Conservation (phyloP, 2,888 invertebrate species). For the Parnassius mnemosyne region DNA sequence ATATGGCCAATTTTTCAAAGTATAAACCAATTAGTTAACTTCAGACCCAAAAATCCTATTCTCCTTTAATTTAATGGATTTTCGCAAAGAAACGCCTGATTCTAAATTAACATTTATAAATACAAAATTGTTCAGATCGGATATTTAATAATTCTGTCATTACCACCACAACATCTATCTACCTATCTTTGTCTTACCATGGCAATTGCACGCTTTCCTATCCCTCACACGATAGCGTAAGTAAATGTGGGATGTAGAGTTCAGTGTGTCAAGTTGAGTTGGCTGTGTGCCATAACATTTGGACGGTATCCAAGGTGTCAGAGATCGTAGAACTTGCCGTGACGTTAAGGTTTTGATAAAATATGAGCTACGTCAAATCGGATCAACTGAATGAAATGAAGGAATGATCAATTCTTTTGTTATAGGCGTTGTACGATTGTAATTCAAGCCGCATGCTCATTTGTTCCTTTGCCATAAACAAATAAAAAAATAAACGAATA, state of each 20-base stretch:
- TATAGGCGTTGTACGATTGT: neutral
- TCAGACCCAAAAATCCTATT: too few relatives aligned
- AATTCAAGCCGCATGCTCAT: too few relatives aligned
- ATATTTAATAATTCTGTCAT: too few relatives aligned
- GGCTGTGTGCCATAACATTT: slow-evolving; percentile 48
- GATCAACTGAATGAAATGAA: slow-evolving; percentile 16
- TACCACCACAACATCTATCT: too few relatives aligned
- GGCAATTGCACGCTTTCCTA: slow-evolving; percentile 6
- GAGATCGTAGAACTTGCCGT: slow-evolving; percentile 52
- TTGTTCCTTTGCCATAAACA: too few relatives aligned
- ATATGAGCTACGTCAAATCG: slow-evolving; percentile 19
- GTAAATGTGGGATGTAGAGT: slow-evolving; percentile 4
- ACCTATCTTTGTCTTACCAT: neutral
- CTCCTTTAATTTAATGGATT: too few relatives aligned
- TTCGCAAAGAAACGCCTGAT: too few relatives aligned
- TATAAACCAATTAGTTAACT: too few relatives aligned
- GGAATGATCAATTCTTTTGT: neutral
- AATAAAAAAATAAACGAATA: too few relatives aligned
- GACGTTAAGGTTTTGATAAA: slow-evolving; percentile 56
- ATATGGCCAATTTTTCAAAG: too few relatives aligned
- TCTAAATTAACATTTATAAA: too few relatives aligned
- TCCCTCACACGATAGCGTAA: slow-evolving; percentile 7
- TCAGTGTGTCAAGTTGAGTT: slow-evolving; percentile 35
- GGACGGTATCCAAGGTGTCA: slow-evolving; percentile 67
- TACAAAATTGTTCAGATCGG: too few relatives aligned